Evolutionary conservation across 2,113 vertebrate species (phyloP).

Genomic region (Loxodonta africana): DNA sequence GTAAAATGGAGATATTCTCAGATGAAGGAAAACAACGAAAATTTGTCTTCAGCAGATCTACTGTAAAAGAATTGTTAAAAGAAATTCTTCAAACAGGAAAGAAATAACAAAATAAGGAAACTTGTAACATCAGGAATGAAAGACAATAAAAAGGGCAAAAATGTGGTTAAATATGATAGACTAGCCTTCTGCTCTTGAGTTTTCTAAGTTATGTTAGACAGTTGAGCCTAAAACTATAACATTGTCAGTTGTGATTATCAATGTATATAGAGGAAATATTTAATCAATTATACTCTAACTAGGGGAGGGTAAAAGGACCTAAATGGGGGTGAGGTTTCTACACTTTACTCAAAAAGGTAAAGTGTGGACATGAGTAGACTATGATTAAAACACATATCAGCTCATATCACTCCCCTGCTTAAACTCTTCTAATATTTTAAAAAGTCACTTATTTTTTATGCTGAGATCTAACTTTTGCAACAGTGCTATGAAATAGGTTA

Average conservation of each 20-base stretch:
- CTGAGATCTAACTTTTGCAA: not conserved
- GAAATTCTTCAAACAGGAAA: not conserved
- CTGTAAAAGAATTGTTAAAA: not conserved
- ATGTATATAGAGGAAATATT: not conserved
- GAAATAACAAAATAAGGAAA: not conserved
- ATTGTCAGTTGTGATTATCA: not conserved
- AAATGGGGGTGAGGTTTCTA: not conserved
- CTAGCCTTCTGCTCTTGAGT: not conserved
- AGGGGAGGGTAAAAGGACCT: fast-evolving
- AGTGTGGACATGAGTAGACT: not conserved
- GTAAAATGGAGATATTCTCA: not conserved
- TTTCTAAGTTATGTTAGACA: not conserved
- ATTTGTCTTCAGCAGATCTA: not conserved
- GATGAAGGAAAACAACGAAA: not conserved
- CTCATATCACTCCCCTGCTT: not conserved
- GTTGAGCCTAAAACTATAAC: not conserved
- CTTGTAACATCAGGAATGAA: not conserved
- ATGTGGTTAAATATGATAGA: not conserved
- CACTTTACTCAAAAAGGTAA: not conserved
- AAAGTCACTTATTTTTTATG: not conserved
- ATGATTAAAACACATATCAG: not conserved
- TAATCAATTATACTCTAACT: not conserved
- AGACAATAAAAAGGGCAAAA: not conserved
- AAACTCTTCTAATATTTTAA: not conserved
- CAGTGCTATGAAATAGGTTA: not conserved